Conservation (phyloP, 1,140 invertebrate species). For the Euura saliciscinereae region DNA sequence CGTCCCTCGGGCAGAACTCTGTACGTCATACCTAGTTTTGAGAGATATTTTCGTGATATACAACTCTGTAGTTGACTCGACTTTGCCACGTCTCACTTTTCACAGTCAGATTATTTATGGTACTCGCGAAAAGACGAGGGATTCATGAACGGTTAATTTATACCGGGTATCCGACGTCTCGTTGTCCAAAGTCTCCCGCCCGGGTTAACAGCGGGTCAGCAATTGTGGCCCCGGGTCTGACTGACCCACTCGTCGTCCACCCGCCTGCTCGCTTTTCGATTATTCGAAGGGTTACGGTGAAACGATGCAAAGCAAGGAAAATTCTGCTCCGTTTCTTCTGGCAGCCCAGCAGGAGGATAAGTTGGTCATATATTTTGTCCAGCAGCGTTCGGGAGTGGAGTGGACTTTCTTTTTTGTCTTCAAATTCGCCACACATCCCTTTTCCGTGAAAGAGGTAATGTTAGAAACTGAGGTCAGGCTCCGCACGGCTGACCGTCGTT, state of each 20-base stretch:
- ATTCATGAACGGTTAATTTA: conserved; percentile 49
- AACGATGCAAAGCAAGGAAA: neutral
- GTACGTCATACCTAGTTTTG: no score
- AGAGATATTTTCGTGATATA: neutral
- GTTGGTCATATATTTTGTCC: no score
- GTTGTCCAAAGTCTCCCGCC: no score
- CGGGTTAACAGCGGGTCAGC: neutral
- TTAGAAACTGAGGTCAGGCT: neutral
- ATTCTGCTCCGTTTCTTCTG: no score
- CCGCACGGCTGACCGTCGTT: neutral
- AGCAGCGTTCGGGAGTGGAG: no score
- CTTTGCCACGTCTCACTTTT: neutral
- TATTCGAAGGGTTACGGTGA: neutral
- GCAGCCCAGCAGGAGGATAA: no score
- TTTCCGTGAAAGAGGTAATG: neutral
- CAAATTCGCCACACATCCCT: no score
- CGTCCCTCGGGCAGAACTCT: no score
- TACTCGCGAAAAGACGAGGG: conserved; percentile 29
- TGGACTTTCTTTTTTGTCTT: no score
- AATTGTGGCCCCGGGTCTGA: neutral
- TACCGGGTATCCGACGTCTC: conserved; percentile 18
- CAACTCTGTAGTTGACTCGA: neutral
- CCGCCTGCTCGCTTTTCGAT: neutral
- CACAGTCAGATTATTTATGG: conserved; percentile 47
- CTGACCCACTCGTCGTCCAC: neutral